These are phyloP conservation scores for Lepidochitona cinerea DNA, from an alignment of 2,888 invertebrate species.

Conservation along the genomic window DNA sequence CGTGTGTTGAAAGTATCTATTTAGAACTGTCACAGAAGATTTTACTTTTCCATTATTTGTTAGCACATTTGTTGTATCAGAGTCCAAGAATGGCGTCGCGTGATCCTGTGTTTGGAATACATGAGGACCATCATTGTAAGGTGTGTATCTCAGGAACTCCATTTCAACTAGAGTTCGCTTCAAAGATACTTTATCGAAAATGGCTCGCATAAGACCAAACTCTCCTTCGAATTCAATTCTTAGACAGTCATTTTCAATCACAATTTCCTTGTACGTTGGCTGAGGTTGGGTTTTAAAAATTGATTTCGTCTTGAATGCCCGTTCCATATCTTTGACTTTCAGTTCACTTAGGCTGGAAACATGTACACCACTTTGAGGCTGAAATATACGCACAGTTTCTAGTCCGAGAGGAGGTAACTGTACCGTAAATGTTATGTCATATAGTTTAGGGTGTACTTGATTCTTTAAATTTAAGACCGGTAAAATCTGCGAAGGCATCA, in stretches of 20 bases:
- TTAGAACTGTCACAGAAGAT: constrained; percentile 85
- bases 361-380: no score
- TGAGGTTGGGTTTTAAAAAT: neutral
- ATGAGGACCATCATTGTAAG: neutral
- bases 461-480: neutral
- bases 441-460: neutral
- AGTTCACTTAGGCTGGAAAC: neutral
- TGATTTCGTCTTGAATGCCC: neutral
- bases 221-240: neutral
- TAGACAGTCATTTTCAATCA: neutral
- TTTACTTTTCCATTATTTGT: constrained; percentile 87
- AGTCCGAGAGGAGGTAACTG: neutral
- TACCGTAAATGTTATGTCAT: neutral
- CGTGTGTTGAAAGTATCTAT: constrained; percentile 12
- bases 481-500: neutral
- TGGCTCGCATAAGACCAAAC: neutral
- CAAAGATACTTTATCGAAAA: neutral
- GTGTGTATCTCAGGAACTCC: neutral
- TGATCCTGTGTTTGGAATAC: neutral
- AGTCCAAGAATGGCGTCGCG: neutral
- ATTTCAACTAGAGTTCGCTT: neutral
- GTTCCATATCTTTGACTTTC: neutral
- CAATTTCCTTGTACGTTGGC: neutral
- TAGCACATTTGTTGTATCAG: constrained; percentile 67
- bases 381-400: neutral